Conservation (phyloP, 2,113 vertebrate genomes). For the Equus przewalskii region DNA sequence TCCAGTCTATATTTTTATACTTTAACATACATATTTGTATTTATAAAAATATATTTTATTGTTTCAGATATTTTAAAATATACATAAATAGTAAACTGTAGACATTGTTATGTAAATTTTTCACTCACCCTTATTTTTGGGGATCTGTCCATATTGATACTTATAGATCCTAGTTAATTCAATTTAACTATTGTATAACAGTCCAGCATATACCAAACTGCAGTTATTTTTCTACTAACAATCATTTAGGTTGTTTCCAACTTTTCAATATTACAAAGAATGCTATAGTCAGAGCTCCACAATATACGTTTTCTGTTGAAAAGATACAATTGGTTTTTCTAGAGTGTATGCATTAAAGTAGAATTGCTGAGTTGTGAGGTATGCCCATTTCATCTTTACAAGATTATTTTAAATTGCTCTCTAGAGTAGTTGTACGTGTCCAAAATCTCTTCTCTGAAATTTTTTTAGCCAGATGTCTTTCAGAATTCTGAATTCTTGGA, state of each 20-base stretch:
- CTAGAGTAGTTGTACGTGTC: background rate
- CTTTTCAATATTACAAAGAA: slow-evolving; percentile 3
- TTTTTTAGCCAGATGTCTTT: slow-evolving; percentile 11
- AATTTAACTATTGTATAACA: background rate
- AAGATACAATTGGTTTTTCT: slow-evolving; percentile 42
- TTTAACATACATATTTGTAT: background rate
- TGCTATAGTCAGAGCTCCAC: background rate
- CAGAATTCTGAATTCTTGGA: slow-evolving; percentile 32
- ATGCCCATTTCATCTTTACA: slow-evolving; percentile 35
- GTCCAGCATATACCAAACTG: background rate
- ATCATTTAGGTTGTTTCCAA: background rate
- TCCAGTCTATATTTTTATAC: background rate
- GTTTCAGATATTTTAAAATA: slow-evolving; percentile 14
- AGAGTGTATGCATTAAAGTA: background rate
- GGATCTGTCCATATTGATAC: background rate
- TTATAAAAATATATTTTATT: slow-evolving; percentile 21
- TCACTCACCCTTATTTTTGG: background rate
- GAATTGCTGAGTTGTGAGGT: slow-evolving; percentile 13
- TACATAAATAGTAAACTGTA: background rate
- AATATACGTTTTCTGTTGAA: background rate
- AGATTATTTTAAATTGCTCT: slow-evolving; percentile 25
- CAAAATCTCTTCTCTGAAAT: background rate
- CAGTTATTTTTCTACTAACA: background rate
- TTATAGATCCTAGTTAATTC: slow-evolving; percentile 20
- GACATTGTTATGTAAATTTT: background rate